These are phyloP conservation scores for Onychostoma macrolepis DNA, from an alignment of 2,113 vertebrate genomes.

Conservation along the genomic window DNA sequence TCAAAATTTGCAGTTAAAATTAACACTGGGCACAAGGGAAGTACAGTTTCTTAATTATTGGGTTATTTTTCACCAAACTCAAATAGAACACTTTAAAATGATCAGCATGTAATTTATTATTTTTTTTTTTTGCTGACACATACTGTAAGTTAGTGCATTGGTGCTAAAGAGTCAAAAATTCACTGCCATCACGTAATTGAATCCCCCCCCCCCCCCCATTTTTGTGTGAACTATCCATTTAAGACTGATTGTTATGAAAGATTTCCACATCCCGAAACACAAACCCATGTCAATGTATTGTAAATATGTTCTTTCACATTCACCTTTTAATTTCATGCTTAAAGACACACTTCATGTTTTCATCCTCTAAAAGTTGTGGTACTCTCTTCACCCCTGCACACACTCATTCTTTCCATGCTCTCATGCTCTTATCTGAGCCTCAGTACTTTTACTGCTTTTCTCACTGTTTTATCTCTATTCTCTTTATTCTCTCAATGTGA, in stretches of 20 bases:
- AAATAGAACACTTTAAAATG: background rate
- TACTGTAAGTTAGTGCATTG: background rate
- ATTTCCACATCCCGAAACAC: background rate
- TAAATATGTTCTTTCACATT: background rate
- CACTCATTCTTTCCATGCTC: constrained; percentile 1
- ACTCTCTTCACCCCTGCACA: background rate
- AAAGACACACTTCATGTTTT: background rate
- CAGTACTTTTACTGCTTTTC: constrained; percentile 8
- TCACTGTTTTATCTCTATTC: constrained; percentile 38
- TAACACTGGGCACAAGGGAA: too few relatives aligned
- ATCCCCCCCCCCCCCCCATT: background rate
- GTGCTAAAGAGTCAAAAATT: background rate
- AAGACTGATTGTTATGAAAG: background rate
- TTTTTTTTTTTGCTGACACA: too few relatives aligned
- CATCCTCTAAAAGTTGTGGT: background rate
- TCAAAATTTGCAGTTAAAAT: too few relatives aligned
- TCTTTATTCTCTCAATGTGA: constrained; percentile 15
- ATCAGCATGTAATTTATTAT: background rate
- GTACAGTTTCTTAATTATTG: too few relatives aligned
- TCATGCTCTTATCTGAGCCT: background rate
- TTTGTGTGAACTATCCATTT: background rate
- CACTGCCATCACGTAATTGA: background rate
- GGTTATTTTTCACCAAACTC: background rate
- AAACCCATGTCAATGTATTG: background rate
- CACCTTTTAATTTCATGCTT: background rate